phyloP scores from a whole-genome alignment of 92 coral and sea anemone species.

The Meandrina meandrites region DNA sequence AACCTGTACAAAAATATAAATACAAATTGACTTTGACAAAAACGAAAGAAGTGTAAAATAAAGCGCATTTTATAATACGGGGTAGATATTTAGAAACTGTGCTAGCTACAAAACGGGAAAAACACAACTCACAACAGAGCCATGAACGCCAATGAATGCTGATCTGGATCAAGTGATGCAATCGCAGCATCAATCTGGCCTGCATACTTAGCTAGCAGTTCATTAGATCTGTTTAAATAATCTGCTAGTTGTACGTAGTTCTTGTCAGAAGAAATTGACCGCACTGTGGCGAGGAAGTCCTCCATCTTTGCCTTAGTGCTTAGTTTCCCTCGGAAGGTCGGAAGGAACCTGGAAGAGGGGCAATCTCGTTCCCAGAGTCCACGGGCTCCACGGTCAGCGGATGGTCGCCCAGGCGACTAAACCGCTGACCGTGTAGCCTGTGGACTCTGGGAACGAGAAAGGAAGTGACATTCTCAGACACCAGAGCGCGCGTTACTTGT shows the following conservation, averaged over 20 bases:
- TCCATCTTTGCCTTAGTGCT: constrained; percentile 72
- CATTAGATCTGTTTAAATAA: constrained; percentile 88
- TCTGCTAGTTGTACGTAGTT: constrained; percentile 89
- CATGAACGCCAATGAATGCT: constrained; percentile 96
- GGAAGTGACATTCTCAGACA: too few species aligned
- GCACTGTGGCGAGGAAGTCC: constrained; percentile 93
- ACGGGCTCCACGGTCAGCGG: too few species aligned
- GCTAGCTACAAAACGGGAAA: background rate
- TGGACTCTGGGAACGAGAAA: too few species aligned
- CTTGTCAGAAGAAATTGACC: constrained; percentile 96
- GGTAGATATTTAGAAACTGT: background rate
- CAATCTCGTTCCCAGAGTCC: too few species aligned
- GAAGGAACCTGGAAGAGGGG: too few species aligned
- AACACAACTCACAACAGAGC: constrained; percentile 79
- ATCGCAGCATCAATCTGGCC: constrained; percentile 92
- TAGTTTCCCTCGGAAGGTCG: background rate
- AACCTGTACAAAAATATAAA: constrained; percentile 50
- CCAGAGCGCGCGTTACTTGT: too few species aligned
- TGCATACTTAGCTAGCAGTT: constrained; percentile 81
- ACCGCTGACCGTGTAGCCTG: too few species aligned
- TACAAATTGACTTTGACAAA: background rate
- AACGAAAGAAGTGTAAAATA: background rate
- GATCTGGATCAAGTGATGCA: constrained; percentile 96
- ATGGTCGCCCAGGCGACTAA: too few species aligned
- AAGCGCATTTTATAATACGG: background rate